Conservation (phyloP, 2,113 vertebrate genomes). For the Garra rufa region DNA sequence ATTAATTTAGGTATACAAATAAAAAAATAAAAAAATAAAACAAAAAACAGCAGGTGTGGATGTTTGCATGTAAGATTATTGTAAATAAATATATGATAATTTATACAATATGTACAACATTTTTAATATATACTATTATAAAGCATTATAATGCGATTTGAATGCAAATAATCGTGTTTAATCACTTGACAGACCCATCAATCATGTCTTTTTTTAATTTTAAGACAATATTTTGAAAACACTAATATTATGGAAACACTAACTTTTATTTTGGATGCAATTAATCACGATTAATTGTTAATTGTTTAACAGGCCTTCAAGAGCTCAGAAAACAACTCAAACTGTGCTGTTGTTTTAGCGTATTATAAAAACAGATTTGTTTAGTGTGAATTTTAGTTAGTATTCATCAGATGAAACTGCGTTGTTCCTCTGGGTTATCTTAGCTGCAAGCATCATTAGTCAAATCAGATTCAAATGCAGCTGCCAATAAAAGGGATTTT, state of each 20-base stretch:
- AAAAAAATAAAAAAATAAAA: not conserved
- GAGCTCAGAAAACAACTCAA: not conserved
- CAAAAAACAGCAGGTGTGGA: too few relatives aligned
- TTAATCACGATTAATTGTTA: too few relatives aligned
- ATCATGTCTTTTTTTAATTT: too few relatives aligned
- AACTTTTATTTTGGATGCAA: too few relatives aligned
- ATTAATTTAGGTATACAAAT: not conserved
- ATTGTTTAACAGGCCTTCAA: too few relatives aligned
- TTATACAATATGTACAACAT: not conserved
- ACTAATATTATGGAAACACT: too few relatives aligned
- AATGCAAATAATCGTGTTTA: too few relatives aligned
- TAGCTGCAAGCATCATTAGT: conserved; percentile 46
- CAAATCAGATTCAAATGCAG: conserved; percentile 24
- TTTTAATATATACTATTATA: too few relatives aligned
- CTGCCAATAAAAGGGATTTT: conserved; percentile 19
- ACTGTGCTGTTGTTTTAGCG: not conserved
- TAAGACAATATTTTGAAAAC: too few relatives aligned
- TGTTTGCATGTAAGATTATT: too few relatives aligned
- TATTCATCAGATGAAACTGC: conserved; percentile 29
- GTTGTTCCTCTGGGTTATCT: conserved; percentile 39
- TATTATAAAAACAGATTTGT: not conserved
- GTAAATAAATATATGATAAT: not conserved
- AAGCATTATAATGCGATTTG: too few relatives aligned
- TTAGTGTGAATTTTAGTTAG: conserved; percentile 2
- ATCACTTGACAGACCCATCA: too few relatives aligned